Evolutionary conservation across 1,140 invertebrate genomes (phyloP).

Genomic region (Philotrypesis tridentata): DNA sequence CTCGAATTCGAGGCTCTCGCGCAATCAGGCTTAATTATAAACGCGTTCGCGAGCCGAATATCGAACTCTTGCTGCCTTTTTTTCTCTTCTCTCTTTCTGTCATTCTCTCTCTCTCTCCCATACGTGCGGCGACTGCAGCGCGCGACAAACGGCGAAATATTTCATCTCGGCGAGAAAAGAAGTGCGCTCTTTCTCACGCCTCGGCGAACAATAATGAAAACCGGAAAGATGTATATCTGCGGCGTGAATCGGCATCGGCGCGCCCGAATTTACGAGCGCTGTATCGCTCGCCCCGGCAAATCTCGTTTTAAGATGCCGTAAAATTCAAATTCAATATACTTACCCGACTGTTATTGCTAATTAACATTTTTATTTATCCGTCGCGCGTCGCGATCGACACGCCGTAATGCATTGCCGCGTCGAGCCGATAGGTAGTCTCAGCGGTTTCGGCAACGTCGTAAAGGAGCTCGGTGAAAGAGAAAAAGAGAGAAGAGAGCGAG

Average conservation of each 20-base stretch:
- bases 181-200: neutral
- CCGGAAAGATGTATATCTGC: neutral
- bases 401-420: neutral
- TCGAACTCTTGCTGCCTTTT: too few species aligned
- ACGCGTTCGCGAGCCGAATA: neutral
- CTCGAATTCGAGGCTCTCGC: too few species aligned
- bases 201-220: neutral
- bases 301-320: neutral
- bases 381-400: neutral
- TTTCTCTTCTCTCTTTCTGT: too few species aligned
- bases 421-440: neutral
- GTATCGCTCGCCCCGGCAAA: neutral
- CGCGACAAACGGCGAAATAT: too few species aligned
- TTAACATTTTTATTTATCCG: constrained; percentile 14
- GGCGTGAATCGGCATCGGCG: neutral
- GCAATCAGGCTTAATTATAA: neutral
- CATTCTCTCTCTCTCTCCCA: neutral
- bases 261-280: neutral
- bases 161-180: too few species aligned
- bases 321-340: neutral
- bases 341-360: neutral
- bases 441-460: neutral
- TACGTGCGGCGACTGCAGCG: too few species aligned
- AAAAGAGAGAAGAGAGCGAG: neutral
- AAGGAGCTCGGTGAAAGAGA: too few species aligned